A percentile compares a stretch with the other conserved stretches of the same genome.
phyloP scores from a whole-genome alignment of 2,888 invertebrate genomes.

The Automeris io region DNA sequence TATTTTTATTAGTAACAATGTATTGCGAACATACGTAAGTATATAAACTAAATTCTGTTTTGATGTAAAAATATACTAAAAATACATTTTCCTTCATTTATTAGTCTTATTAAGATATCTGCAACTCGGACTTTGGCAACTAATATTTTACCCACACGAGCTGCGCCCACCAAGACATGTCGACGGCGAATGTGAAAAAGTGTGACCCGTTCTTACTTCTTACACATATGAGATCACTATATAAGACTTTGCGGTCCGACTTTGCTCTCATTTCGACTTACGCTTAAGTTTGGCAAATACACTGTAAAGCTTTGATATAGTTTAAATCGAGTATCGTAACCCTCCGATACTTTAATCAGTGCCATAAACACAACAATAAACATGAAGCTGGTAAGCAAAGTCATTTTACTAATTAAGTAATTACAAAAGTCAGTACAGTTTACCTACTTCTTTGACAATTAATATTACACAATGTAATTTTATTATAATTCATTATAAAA shows the following conservation, averaged over 20 bases:
- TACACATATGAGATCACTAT: conserved; percentile 74
- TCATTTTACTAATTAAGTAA: too few species aligned
- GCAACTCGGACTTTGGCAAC: conserved; percentile 22
- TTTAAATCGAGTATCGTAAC: conserved; percentile 19
- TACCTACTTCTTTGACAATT: too few species aligned
- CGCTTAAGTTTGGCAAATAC: conserved; percentile 68
- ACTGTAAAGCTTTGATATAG: conserved; percentile 34
- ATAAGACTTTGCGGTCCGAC: conserved; percentile 66
- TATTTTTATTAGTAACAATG: too few species aligned
- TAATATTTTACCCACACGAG: conserved; percentile 32
- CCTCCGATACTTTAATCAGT: conserved; percentile 1
- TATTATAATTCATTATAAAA: neutral
- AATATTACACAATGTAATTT: neutral
- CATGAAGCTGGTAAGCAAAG: conserved; percentile 55
- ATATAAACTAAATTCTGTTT: too few species aligned
- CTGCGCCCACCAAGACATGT: conserved; percentile 53
- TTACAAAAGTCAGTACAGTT: too few species aligned
- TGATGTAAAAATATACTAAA: too few species aligned
- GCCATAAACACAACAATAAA: conserved; percentile 15
- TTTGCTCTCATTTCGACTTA: conserved; percentile 74
- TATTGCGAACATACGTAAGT: too few species aligned
- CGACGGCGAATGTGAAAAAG: conserved; percentile 70
- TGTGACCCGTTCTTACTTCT: conserved; percentile 74
- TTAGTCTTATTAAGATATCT: conserved; percentile 2
- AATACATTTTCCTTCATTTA: neutral